Percentiles rank a stretch among this genome's conserved stretches.
Evolutionary conservation across 2,888 invertebrate species (phyloP).

Genomic region (Ceraclea dissimilis): DNA sequence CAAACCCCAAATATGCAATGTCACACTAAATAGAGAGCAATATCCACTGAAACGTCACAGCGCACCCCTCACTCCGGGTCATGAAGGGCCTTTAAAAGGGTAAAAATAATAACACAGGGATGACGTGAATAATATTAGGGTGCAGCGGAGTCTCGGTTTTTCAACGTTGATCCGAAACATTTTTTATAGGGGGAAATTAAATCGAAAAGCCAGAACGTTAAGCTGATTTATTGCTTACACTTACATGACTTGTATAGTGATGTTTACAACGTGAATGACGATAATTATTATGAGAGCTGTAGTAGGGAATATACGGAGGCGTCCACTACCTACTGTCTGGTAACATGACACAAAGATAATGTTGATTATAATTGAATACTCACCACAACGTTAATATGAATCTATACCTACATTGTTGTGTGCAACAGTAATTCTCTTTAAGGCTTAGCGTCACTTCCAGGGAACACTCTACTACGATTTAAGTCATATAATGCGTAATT

Average conservation of each 20-base stretch:
- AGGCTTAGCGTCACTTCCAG: too few species aligned
- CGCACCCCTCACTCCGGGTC: too few species aligned
- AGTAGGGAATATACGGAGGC: too few species aligned
- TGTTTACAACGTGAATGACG: conserved; percentile 16
- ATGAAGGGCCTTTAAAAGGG: too few species aligned
- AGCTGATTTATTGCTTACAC: conserved; percentile 19
- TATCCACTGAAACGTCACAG: too few species aligned
- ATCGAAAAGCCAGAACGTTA: conserved; percentile 5
- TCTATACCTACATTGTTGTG: too few species aligned
- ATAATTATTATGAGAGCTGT: neutral
- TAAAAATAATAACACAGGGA: too few species aligned
- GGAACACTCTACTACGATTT: too few species aligned
- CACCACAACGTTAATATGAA: neutral
- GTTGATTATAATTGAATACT: neutral
- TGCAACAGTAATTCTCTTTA: too few species aligned
- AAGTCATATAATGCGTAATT: too few species aligned
- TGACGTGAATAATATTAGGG: neutral
- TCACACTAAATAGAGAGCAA: too few species aligned
- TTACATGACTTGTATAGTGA: conserved; percentile 14
- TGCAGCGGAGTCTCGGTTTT: neutral
- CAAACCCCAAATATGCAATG: too few species aligned
- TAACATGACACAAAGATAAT: neutral
- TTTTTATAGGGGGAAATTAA: neutral
- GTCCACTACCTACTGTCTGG: neutral
- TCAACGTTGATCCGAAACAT: neutral